Evolutionary conservation across 2,113 vertebrate genomes (phyloP).

Genomic region (Canis aureus): DNA sequence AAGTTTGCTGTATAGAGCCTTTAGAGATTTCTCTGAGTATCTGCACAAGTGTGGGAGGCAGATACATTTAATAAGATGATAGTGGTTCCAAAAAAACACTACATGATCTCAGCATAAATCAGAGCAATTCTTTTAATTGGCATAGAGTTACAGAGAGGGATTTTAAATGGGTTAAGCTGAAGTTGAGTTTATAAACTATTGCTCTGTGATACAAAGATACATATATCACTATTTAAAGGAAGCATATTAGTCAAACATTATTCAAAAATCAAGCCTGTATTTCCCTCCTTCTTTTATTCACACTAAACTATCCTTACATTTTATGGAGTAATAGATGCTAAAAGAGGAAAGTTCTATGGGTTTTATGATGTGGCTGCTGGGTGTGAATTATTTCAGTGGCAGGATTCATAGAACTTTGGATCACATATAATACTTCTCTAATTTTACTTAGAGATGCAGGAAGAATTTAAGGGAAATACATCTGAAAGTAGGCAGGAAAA

Average conservation of each 20-base stretch:
- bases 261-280: not conserved
- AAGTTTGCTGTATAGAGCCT: not conserved
- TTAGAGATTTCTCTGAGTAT: not conserved
- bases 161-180: slow-evolving; percentile 52
- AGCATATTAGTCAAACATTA: not conserved
- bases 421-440: not conserved
- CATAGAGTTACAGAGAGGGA: not conserved
- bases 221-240: slow-evolving; percentile 48
- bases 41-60: not conserved
- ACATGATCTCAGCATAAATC: slow-evolving; percentile 34
- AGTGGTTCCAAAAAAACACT: slow-evolving; percentile 9
- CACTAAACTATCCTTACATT: not conserved
- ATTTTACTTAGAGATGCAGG: slow-evolving; percentile 1
- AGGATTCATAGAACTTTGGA: not conserved
- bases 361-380: not conserved
- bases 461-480: not conserved
- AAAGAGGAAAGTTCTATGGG: not conserved
- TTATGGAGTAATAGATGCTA: not conserved
- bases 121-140: slow-evolving; percentile 1
- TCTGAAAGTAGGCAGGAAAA: not conserved
- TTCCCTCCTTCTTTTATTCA: not conserved
- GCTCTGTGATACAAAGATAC: slow-evolving; percentile 22
- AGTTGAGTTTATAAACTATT: slow-evolving; percentile 20
- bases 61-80: slow-evolving; percentile 23
- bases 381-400: slow-evolving; percentile 30